Evolutionary conservation across 2,113 vertebrate genomes (phyloP).

Genomic region (Paedocypris sp.): DNA sequence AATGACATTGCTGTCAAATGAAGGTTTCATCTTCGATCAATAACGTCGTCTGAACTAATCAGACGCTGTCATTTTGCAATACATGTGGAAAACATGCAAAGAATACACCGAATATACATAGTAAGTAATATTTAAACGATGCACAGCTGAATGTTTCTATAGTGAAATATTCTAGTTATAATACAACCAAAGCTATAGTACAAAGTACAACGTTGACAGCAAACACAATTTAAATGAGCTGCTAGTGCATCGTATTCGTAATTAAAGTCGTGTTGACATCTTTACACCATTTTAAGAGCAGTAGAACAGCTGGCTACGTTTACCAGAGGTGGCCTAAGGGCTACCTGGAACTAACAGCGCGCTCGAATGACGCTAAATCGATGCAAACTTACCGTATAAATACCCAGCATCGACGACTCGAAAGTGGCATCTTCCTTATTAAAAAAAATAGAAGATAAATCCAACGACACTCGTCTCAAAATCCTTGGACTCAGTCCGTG

Average conservation of each 20-base stretch:
- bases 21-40: too few relatives aligned
- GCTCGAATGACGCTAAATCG: not conserved
- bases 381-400: constrained; percentile 16
- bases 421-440: not conserved
- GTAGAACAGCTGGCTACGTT: not conserved
- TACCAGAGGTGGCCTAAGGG: constrained; percentile 2
- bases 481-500: not conserved
- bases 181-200: too few relatives aligned
- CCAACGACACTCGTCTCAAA: not conserved
- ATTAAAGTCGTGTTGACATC: not conserved
- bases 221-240: not conserved
- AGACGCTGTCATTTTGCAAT: too few relatives aligned
- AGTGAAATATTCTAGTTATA: too few relatives aligned
- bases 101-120: too few relatives aligned
- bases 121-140: too few relatives aligned
- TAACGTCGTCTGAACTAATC: too few relatives aligned
- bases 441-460: not conserved
- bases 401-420: constrained; percentile 1
- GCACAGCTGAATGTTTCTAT: too few relatives aligned
- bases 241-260: too few relatives aligned
- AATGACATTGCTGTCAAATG: too few relatives aligned
- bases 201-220: not conserved
- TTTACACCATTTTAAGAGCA: not conserved
- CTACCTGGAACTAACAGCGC: not conserved
- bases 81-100: too few relatives aligned